These are phyloP conservation scores for Bradypus variegatus DNA, from an alignment of 2,797 vertebrate species.

Conservation along the genomic window DNA sequence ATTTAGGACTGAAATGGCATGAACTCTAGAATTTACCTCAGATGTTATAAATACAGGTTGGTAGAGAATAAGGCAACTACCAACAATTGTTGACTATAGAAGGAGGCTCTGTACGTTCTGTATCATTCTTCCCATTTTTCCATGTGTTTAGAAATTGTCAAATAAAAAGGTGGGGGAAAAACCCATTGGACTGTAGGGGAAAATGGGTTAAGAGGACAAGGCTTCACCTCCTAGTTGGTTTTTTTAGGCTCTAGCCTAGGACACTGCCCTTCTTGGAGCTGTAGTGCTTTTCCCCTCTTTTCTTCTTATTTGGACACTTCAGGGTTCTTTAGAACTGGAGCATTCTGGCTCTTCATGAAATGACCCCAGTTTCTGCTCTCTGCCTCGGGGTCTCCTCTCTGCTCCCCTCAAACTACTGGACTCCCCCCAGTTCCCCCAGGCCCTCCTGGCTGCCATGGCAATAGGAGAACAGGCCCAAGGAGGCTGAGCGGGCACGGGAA, in stretches of 20 bases:
- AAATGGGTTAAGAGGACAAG: background rate
- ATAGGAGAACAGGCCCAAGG: background rate
- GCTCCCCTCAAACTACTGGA: background rate
- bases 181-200: background rate
- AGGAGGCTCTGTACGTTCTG: rapidly evolving
- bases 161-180: background rate
- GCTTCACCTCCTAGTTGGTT: background rate
- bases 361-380: background rate
- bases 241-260: background rate
- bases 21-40: background rate
- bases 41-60: background rate
- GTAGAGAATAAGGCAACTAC: background rate
- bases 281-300: background rate
- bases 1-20: background rate
- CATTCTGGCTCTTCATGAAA: rapidly evolving
- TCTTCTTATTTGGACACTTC: background rate
- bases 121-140: background rate
- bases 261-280: background rate
- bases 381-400: background rate
- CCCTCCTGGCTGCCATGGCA: background rate
- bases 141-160: background rate
- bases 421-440: background rate
- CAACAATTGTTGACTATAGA: background rate
- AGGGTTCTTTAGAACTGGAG: background rate
- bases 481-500: background rate